phyloP scores from a whole-genome alignment of 2,888 invertebrate species.

The Tinea pellionella region DNA sequence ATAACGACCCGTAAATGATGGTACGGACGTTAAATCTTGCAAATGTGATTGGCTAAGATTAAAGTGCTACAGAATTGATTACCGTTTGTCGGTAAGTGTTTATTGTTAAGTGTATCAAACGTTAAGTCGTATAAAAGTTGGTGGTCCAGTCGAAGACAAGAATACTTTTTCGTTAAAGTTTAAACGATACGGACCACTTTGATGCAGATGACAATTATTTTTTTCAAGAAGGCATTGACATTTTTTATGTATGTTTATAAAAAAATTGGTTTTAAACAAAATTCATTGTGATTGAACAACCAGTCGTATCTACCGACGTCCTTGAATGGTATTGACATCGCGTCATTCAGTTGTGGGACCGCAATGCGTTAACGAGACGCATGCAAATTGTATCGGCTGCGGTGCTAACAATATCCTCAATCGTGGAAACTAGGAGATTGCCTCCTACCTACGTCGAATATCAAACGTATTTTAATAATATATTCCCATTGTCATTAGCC shows the following conservation, averaged over 20 bases:
- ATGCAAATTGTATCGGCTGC: conserved; percentile 52
- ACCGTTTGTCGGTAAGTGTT: conserved; percentile 1
- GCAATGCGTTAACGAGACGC: conserved; percentile 62
- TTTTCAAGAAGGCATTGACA: no score
- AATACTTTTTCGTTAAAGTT: no score
- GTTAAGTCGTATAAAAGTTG: neutral
- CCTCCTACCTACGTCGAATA: conserved; percentile 22
- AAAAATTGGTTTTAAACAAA: neutral
- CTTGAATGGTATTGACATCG: conserved; percentile 18
- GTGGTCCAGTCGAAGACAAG: neutral
- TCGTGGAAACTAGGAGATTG: conserved; percentile 24
- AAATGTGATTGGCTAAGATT: conserved; percentile 6
- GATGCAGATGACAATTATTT: no score
- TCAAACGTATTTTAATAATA: neutral
- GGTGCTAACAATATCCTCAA: conserved; percentile 50
- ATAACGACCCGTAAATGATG: conserved; percentile 53
- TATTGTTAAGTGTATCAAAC: neutral
- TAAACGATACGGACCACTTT: no score
- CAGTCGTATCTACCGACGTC: neutral
- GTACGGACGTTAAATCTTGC: conserved; percentile 9
- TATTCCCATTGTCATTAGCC: neutral
- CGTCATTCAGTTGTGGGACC: conserved; percentile 37
- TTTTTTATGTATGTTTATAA: no score
- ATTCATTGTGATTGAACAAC: neutral
- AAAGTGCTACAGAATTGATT: conserved; percentile 8